Conservation (phyloP, 2,888 invertebrate species). For the Abrostola tripartita region DNA sequence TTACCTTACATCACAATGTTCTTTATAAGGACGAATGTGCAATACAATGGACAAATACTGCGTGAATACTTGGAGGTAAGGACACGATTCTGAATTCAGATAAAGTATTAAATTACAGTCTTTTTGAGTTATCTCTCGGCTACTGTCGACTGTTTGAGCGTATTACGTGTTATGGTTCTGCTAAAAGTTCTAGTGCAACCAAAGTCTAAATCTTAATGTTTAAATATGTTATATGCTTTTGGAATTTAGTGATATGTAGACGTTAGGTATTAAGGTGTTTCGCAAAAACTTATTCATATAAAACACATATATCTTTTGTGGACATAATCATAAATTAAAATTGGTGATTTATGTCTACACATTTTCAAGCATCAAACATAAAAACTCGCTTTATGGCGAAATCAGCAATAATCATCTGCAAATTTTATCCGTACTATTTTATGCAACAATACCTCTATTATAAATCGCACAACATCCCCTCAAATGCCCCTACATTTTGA, state of each 20-base stretch:
- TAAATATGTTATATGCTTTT: no score
- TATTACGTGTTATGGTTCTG: slow-evolving; percentile 15
- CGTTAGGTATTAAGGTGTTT: no score
- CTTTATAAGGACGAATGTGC: slow-evolving; percentile 50
- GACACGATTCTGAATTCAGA: slow-evolving; percentile 48
- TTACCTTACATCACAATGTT: slow-evolving; percentile 37
- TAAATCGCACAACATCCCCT: slow-evolving; percentile 29
- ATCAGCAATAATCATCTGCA: slow-evolving; percentile 6
- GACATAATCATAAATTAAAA: no score
- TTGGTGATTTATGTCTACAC: no score
- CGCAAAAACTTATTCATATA: no score
- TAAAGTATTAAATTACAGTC: slow-evolving; percentile 50
- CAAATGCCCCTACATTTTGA: slow-evolving; percentile 23
- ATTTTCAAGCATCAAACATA: background rate
- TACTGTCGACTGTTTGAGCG: slow-evolving; percentile 31
- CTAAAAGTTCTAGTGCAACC: slow-evolving; percentile 11
- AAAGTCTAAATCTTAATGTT: slow-evolving; percentile 11
- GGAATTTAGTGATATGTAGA: no score
- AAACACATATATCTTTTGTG: no score
- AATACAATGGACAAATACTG: slow-evolving; percentile 47
- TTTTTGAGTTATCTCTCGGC: slow-evolving; percentile 49
- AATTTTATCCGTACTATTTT: slow-evolving; percentile 17
- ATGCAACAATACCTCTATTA: slow-evolving; percentile 18
- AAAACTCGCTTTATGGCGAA: background rate
- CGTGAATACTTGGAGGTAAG: slow-evolving; percentile 22